Base-by-base conservation (phyloP, 1,140 invertebrate species). In the Xylocopa sonorina region DNA sequence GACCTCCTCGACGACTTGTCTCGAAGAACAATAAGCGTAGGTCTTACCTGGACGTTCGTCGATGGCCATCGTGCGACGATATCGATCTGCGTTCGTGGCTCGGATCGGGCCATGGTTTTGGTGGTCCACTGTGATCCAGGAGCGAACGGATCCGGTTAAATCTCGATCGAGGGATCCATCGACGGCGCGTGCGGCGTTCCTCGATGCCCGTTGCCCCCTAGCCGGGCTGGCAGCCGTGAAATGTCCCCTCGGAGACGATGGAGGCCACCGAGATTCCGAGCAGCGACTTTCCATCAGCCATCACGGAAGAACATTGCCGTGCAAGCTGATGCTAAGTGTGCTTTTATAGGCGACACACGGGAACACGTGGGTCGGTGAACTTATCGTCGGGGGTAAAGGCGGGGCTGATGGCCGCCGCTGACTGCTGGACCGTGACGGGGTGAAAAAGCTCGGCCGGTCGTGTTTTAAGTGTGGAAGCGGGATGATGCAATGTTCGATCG, bases 351-450 rank as follows among this genome's bases (percentile, higher is more conserved):
- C 53, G 72, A 38, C n/a, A 53, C 57, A 76, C 50, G 80, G 58
- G 83, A 55, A 50, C 78, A 91, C 79, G 88, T 91, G 87, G 89
- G 86, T 87, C 72, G 89, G 51, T 85, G 87, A 91, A 88, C 85
- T 90, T 89, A 81, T 74, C 46, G 78, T 74, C 46, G 78, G 82
- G 82, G 80, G 76, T 83, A 80, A 85, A 67, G 84, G 89, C 78
- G 84, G 86, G 83, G 87, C 88, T 74, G 71, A 5, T 73, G 29
- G 78, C 58, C 63, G 60, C 72, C 77, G 68, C 83, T n/a, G n/a
- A n/a, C 87, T 80, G 71, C 29, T 75, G 63, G 74, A 77, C 48
- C 68, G 74, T 84, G 74, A 84, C 75, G 62, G 73, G 60, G 48
- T 83, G 79, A 50, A 63, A 68, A 84, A 80, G 66, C 72, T 77